Evolutionary conservation across 2,888 invertebrate species (phyloP).

Genomic region (Scaptomyza reducta): DNA sequence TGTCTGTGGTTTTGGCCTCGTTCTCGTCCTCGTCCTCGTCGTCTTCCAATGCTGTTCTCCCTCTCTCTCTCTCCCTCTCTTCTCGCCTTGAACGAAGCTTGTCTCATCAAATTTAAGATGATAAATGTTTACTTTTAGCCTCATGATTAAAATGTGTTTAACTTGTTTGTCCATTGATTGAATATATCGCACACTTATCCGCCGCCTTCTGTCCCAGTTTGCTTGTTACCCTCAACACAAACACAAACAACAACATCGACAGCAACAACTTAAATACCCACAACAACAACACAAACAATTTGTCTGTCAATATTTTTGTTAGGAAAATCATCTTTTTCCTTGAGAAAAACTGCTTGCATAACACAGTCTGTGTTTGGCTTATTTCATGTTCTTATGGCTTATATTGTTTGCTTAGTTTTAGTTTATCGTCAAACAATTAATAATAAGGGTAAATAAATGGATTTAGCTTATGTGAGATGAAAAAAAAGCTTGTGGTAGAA

Average conservation of each 20-base stretch:
- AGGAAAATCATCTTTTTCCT: not conserved
- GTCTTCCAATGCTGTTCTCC: not conserved
- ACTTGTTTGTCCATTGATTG: conserved; percentile 76
- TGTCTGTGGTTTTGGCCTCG: conserved; percentile 50
- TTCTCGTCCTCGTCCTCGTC: conserved; percentile 14
- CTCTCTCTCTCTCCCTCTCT: not conserved
- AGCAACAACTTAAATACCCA: conserved; percentile 8
- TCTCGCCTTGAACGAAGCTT: conserved; percentile 15
- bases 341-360: not conserved
- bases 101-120: conserved; percentile 59
- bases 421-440: conserved; percentile 5
- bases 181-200: conserved; percentile 48
- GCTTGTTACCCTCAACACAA: conserved; percentile 33
- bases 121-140: conserved; percentile 71
- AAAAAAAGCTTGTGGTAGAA: too few species aligned
- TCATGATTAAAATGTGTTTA: conserved; percentile 80
- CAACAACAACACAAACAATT: conserved; percentile 30
- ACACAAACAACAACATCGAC: conserved; percentile 12
- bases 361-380: conserved; percentile 1
- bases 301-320: conserved; percentile 42
- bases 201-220: conserved; percentile 9
- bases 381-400: conserved; percentile 7
- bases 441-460: not conserved
- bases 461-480: too few species aligned
- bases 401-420: conserved; percentile 1